Evolutionary conservation across 2,797 vertebrate species (phyloP), one percentile per base, ranked within the genome.

Genomic region (Podargus strigoides): DNA sequence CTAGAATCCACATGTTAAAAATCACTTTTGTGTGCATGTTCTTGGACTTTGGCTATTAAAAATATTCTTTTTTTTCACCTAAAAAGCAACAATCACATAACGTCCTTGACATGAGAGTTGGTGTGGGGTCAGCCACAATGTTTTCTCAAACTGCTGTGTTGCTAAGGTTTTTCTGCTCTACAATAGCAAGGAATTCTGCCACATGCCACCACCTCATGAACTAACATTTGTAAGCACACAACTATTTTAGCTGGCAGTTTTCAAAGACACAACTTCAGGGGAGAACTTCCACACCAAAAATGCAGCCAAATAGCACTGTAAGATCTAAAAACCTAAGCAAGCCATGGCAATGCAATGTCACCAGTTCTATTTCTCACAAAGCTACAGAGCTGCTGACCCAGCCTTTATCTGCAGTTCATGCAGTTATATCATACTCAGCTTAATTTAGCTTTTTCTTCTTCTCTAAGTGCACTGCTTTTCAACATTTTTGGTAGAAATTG

Each of bases 401-500:
- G 36, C 37, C 42, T 60, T 11, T 77, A 84, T 39, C 20, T 87
- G 64, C 49, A 89, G 26, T 55, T 68, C 32, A 52, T 36, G 36
- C 2, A 64, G 47, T 52, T 58, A 47, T 34, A 77, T 37, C 21
- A 66, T 18, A 21, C 20, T 87, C 69, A 89, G 34, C 62, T 80
- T 81, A 27, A 27, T 58, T 85, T 68, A 89, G 24, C 41, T 86
- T 90, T 66, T 56, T 49, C 28, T 83, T 89, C 32, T 79, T 55
- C 58, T 86, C 41, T 64, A 90, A 87, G 68, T 92, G 77, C 74
- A 86, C 36, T 69, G 23, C 20, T 84, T 93, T 64, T 74, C 56
- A 73, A 77, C 23, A 53, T 79, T 94, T 95, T 92, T 91, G 79
- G 75, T 84, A 80, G 37, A 93, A 90, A 70, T 59, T 58, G 82